phyloP scores from a whole-genome alignment of 2,113 vertebrate species.

The Eptesicus fuscus region DNA sequence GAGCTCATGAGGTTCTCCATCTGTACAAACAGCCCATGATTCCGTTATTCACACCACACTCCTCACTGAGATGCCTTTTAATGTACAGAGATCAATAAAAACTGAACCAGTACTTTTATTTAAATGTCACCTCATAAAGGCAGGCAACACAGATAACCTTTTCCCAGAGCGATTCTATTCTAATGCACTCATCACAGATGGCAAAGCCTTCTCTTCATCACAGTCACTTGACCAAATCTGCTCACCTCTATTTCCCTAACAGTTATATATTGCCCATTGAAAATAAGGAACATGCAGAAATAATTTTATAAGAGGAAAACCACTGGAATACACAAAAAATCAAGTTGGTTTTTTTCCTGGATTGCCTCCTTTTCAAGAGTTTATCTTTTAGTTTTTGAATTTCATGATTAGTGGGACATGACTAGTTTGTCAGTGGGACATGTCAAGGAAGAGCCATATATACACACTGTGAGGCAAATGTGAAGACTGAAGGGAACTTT shows the following conservation, averaged over 20 bases:
- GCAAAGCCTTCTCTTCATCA: not conserved
- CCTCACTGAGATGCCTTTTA: conserved; percentile 24
- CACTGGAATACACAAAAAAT: conserved; percentile 11
- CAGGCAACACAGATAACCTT: conserved; percentile 7
- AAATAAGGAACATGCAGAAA: not conserved
- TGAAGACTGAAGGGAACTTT: not conserved
- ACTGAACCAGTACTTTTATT: conserved; percentile 3
- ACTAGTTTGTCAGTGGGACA: not conserved
- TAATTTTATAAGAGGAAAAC: conserved; percentile 1
- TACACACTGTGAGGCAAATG: not conserved
- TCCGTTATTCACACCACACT: not conserved
- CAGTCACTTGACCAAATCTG: not conserved
- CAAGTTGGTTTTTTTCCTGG: not conserved
- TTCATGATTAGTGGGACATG: not conserved
- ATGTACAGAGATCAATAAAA: conserved; percentile 21
- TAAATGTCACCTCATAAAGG: conserved; percentile 42
- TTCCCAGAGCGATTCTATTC: not conserved
- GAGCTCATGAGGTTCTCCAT: not conserved
- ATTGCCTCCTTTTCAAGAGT: not conserved
- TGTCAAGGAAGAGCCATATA: not conserved
- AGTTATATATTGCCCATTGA: not conserved
- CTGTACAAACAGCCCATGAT: not conserved
- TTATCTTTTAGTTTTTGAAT: not conserved
- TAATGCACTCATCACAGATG: not conserved
- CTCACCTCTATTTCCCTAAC: conserved; percentile 7